Evolutionary conservation across 2,797 vertebrate genomes (phyloP), one percentile per base, ranked within the genome.

Genomic region (Clarias pachynema): DNA sequence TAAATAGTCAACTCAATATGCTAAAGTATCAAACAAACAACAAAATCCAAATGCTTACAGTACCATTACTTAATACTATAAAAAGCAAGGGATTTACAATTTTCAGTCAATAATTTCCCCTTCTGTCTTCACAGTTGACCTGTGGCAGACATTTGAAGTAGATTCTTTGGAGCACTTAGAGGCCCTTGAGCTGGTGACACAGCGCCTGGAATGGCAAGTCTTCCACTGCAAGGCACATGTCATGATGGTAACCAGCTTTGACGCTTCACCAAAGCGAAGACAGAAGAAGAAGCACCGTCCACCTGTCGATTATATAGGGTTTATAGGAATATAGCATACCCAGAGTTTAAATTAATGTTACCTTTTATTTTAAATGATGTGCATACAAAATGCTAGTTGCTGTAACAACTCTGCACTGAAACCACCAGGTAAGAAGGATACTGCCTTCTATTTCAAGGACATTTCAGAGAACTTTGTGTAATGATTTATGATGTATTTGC

Each of bases 171-270:
- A 98, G 90, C 97, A 97, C 87, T 93, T 97, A 91, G 97, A 98
- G 90, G 97, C 96, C 7, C 94, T 97, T 14, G 96, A 98, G 90
- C 93, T 95, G 40, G 96, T 97, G 90, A 97, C 96, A 0, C 93
- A 95, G 84, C 95, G 94, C 31, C 95, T 98, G 90, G 96, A 98
- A 92, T 96, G 92, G 89, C 95, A 95, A 0, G 95, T 98, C 86
- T 96, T 95, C 91, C 95, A 96, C 93, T 99, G 97, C 95, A 97
- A 97, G 92, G 97, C 97, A 59, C 96, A 95, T 83, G 93, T 97
- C 90, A 97, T 97, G 96, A 97, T 97, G 97, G 96, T 97, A 92
- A 98, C 97, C 88, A 97, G 96, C 91, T 98, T 98, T 3, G 97
- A 98, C 53, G 92, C 95, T 85, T 94, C 95, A 78, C 94, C 94